Evolutionary conservation across 2,797 vertebrate species (phyloP).

Genomic region (Siniperca undulata): DNA sequence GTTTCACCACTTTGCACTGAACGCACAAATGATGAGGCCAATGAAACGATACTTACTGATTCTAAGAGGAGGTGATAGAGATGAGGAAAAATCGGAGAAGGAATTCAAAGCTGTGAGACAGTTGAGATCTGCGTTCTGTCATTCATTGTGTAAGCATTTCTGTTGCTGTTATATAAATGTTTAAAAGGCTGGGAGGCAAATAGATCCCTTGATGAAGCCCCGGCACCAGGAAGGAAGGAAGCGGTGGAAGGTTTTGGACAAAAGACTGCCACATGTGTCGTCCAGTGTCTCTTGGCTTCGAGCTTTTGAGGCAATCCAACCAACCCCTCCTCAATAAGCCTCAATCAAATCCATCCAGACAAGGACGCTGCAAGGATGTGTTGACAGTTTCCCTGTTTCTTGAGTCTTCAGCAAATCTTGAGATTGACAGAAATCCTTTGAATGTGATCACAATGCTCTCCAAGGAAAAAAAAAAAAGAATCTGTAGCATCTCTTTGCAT

Average conservation of each 20-base stretch:
- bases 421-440: background rate
- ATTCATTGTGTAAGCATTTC: background rate
- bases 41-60: background rate
- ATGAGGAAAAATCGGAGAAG: no score
- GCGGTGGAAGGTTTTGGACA: constrained; percentile 26
- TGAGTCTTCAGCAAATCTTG: background rate
- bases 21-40: background rate
- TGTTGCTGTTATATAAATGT: constrained; percentile 10
- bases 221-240: constrained; percentile 62
- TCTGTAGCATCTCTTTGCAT: no score
- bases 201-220: constrained; percentile 8
- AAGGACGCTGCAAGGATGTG: no score
- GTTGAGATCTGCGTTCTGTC: background rate
- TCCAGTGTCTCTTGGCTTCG: constrained; percentile 11
- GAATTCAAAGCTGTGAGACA: background rate
- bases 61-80: background rate
- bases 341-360: background rate
- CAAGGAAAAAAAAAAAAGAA: background rate
- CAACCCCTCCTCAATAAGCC: background rate
- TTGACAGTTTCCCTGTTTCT: no score
- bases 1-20: background rate
- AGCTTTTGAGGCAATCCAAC: background rate
- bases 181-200: constrained; percentile 19
- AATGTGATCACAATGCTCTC: background rate
- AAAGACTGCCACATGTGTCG: constrained; percentile 67